Percentiles rank a stretch among this genome's conserved stretches.
phyloP scores from a whole-genome alignment of 1,140 invertebrate genomes.

The Macrotrachela quadricornifera region DNA sequence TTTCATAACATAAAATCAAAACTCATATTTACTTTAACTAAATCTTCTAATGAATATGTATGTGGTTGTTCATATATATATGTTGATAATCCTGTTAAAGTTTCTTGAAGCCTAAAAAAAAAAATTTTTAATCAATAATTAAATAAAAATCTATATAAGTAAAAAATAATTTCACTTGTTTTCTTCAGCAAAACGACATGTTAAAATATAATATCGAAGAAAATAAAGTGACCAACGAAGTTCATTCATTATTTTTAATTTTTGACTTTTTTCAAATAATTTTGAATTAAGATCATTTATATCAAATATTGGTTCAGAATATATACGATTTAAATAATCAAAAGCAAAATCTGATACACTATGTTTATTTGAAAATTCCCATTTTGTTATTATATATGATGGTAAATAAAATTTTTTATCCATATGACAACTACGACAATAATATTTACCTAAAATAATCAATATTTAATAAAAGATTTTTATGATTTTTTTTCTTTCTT shows the following conservation, averaged over 20 bases:
- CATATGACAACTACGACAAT: constrained; percentile 64
- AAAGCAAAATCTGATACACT: constrained; percentile 58
- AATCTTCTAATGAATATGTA: constrained; percentile 9
- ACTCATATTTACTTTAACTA: background rate
- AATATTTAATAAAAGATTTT: no score
- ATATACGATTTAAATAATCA: constrained; percentile 51
- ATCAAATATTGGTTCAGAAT: constrained; percentile 53
- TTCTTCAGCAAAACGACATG: constrained; percentile 6
- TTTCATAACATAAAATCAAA: background rate
- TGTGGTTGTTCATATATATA: no score
- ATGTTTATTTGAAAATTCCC: constrained; percentile 45
- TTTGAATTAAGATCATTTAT: constrained; percentile 26
- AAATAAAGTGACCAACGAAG: constrained; percentile 11
- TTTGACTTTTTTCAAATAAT: constrained; percentile 11
- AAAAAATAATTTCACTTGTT: constrained; percentile 8
- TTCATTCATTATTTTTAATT: constrained; percentile 9
- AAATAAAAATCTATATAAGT: no score
- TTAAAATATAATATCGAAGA: constrained; percentile 12
- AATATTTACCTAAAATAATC: constrained; percentile 37
- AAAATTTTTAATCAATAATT: no score
- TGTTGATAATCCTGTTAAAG: no score
- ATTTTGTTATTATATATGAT: constrained; percentile 48
- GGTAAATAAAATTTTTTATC: constrained; percentile 52
- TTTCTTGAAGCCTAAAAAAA: no score
- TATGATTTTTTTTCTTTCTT: no score